A percentile compares a stretch with the other conserved stretches of the same genome.
Evolutionary conservation across 1,140 invertebrate species (phyloP).

Genomic region (Lasioglossum baleicum): DNA sequence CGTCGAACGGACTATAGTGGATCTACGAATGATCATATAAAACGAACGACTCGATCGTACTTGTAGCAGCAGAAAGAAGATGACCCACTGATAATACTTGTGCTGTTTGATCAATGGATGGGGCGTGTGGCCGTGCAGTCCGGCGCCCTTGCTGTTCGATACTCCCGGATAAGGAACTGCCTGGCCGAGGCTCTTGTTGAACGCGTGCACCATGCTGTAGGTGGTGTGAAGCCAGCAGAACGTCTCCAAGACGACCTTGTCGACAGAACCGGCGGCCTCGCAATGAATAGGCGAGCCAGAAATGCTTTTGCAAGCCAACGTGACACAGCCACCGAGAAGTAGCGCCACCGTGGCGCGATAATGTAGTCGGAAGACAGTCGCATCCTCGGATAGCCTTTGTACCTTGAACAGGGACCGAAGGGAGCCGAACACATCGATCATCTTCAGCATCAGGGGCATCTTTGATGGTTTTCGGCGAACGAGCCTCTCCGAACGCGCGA

Average conservation of each 20-base stretch:
- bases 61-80: constrained; percentile 84
- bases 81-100: constrained; percentile 85
- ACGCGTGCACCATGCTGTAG: constrained; percentile 83
- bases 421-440: constrained; percentile 78
- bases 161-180: constrained; percentile 82
- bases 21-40: not conserved
- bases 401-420: constrained; percentile 80
- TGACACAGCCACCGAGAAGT: constrained; percentile 79
- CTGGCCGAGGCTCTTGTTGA: constrained; percentile 78
- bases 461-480: constrained; percentile 17
- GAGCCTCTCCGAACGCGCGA: not conserved
- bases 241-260: constrained; percentile 84
- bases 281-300: constrained; percentile 85
- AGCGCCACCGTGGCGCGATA: constrained; percentile 82
- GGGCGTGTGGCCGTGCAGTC: constrained; percentile 73
- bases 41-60: constrained; percentile 70
- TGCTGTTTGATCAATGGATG: constrained; percentile 78
- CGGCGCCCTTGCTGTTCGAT: constrained; percentile 75
- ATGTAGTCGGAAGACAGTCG: constrained; percentile 82
- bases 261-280: constrained; percentile 82
- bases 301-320: constrained; percentile 82
- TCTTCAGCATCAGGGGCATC: constrained; percentile 78
- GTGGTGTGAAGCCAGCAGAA: constrained; percentile 89
- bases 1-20: not conserved
- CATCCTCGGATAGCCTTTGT: constrained; percentile 81